Conservation (phyloP, 2,797 vertebrate genomes). For the Hemibagrus guttatus region DNA sequence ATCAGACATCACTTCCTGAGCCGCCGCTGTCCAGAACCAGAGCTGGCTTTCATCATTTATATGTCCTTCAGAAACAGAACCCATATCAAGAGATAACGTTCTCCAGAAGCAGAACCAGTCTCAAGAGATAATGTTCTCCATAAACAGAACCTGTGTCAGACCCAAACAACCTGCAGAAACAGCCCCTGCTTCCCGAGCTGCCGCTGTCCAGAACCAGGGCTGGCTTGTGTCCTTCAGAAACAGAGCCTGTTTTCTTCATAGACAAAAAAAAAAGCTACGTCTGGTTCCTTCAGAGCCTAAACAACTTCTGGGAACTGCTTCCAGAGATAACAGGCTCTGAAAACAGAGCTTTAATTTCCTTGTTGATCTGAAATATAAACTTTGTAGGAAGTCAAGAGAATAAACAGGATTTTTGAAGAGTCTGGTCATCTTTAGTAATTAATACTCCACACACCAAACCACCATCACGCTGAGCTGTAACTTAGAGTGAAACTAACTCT, state of each 20-base stretch:
- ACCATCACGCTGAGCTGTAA: neutral
- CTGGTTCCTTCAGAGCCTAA: conserved; percentile 16
- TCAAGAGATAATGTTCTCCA: neutral
- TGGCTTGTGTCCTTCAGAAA: conserved; percentile 13
- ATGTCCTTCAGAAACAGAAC: conserved; percentile 5
- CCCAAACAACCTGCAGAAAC: neutral
- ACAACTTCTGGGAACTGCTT: neutral
- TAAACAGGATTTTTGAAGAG: neutral
- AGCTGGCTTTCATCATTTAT: neutral
- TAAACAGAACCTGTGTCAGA: neutral
- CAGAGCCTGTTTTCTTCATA: neutral
- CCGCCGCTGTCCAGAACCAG: neutral
- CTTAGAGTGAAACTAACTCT: neutral
- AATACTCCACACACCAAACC: neutral
- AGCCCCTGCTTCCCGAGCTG: neutral
- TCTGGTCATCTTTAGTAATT: neutral
- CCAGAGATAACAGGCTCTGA: neutral
- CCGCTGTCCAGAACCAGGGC: neutral
- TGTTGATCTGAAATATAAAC: neutral
- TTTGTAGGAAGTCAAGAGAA: neutral
- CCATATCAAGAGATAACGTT: neutral
- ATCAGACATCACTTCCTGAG: neutral
- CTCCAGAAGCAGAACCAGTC: neutral
- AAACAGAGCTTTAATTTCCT: neutral
- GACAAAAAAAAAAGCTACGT: neutral